Evolutionary conservation across 2,888 invertebrate genomes (phyloP), one percentile per base, ranked within the genome.

Genomic region (Notodromas monacha): DNA sequence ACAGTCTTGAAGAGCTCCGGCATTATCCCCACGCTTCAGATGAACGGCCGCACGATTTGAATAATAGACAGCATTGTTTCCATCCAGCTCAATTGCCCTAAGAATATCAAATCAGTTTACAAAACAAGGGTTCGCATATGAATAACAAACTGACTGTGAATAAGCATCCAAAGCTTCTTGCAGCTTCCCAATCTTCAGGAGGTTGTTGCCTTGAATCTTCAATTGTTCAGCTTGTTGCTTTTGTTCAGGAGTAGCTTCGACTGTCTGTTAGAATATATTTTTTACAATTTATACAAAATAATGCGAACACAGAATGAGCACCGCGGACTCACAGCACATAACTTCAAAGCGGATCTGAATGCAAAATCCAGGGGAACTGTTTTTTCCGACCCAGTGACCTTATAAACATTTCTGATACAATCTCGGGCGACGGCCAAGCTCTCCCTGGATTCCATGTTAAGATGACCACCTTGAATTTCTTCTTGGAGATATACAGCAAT

Each of bases 41-140:
- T 72, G 68, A 1, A 86, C 84, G 2, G 92, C 92, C 28, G 92
- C 96, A 38, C 92, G 64, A 48, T 96, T 96, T 49, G 89, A 86
- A 49, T 74, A 92, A 52, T 72, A 92, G 15, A 92, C 76, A 1
- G 89, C 69, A 54, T 89, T 89, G 36, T 61, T 60, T 14, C 68
- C 64, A 47, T 86, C 76, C 33, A 79, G 53, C 40, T 65, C 60
- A 38, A 96, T 76, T 8, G 92, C 89, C 41, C 74, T 68, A 39
- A 46, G 56, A 50, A 36, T 35, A 31, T 37, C 8, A 28, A 33
- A 5, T 6, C 27, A 8, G 27, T 27, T 6, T 27, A 6, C 8
- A 6, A 27, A 27, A n/a, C n/a, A 36, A 14, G 16, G 36, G 34
- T 13, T 27, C 27, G 6, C n/a, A 8, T n/a, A 21, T 8, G 21